A percentile compares a stretch with the other conserved stretches of the same genome.
Conservation (phyloP, 2,113 vertebrate species). For the Puffinus mauretanicus region DNA sequence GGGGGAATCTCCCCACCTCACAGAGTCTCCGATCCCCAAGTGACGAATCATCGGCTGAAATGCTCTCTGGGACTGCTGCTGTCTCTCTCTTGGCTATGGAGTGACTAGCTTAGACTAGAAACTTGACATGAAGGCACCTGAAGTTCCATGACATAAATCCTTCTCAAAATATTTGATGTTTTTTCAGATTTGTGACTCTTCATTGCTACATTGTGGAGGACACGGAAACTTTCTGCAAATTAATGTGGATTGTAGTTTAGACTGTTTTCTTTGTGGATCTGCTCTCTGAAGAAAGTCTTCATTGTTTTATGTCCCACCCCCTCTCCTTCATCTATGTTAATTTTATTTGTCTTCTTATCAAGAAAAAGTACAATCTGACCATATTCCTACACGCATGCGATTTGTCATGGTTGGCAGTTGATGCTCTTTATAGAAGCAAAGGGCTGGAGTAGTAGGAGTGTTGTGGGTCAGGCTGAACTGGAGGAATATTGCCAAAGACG, state of each 20-base stretch:
- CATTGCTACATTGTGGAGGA: not conserved
- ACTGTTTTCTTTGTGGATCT: not conserved
- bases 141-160: not conserved
- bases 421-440: constrained; percentile 30
- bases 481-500: constrained; percentile 30
- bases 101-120: not conserved
- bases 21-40: not conserved
- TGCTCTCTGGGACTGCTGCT: not conserved
- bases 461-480: constrained; percentile 54
- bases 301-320: not conserved
- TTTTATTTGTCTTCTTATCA: constrained; percentile 48
- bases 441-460: not conserved
- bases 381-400: not conserved
- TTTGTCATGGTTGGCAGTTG: constrained; percentile 27
- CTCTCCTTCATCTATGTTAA: not conserved
- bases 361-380: constrained; percentile 30
- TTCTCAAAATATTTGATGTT: not conserved
- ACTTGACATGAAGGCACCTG: not conserved
- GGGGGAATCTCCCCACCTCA: not conserved
- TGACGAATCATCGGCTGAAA: not conserved
- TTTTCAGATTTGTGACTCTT: not conserved
- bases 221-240: not conserved
- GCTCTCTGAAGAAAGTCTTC: not conserved
- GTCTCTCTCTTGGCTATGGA: not conserved
- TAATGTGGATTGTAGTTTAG: not conserved